phyloP scores from a whole-genome alignment of 2,888 invertebrate genomes.

The Girardia tigrina region DNA sequence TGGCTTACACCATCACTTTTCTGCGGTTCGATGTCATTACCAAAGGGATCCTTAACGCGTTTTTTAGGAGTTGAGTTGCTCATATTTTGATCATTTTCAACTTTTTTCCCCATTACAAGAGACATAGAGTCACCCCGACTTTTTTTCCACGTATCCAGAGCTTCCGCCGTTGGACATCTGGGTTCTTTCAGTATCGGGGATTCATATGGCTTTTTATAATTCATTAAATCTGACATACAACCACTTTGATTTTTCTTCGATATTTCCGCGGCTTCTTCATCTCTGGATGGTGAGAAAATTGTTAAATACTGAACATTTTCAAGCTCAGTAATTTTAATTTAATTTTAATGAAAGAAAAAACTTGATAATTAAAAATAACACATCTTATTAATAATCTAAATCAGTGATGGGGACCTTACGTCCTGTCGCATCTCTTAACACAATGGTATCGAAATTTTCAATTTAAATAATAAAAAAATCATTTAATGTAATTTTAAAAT shows the following conservation, averaged over 20 bases:
- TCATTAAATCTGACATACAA: background rate
- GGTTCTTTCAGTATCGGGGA: background rate
- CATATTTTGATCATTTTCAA: background rate
- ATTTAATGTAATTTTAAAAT: no score
- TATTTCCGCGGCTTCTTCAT: background rate
- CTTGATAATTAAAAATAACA: no score
- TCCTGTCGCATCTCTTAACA: no score
- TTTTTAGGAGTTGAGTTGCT: background rate
- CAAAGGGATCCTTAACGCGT: background rate
- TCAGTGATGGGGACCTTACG: no score
- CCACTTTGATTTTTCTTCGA: background rate
- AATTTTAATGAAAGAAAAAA: no score
- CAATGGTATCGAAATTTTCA: no score
- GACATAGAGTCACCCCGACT: background rate
- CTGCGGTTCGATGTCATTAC: background rate
- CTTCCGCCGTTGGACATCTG: background rate
- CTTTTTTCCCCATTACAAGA: background rate
- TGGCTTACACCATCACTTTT: background rate
- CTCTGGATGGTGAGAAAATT: no score
- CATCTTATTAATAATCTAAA: no score
- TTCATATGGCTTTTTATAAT: background rate
- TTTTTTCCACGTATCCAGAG: background rate
- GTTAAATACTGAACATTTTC: no score
- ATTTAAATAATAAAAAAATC: no score
- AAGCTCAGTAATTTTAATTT: no score